Percentiles rank a stretch among this genome's conserved stretches.
These are phyloP conservation scores for Neotoma lepida DNA, from an alignment of 2,113 vertebrate genomes.

Conservation along the genomic window DNA sequence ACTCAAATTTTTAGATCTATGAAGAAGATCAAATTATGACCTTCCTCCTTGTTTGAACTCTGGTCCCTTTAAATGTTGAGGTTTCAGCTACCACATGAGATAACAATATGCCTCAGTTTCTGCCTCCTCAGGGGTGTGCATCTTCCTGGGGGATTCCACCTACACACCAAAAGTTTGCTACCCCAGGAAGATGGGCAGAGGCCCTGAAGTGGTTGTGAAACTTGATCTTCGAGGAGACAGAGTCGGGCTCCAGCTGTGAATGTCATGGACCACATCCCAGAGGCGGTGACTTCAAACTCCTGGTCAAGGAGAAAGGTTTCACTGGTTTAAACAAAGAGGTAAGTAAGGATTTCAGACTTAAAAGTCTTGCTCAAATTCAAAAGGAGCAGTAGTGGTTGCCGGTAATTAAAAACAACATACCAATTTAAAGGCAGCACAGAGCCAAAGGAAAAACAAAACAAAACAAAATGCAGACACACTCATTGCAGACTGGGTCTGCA, in stretches of 20 bases:
- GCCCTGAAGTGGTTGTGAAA: not conserved
- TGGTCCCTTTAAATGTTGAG: not conserved
- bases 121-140: not conserved
- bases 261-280: not conserved
- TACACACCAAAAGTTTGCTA: not conserved
- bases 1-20: not conserved
- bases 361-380: constrained; percentile 9
- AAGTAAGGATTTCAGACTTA: not conserved
- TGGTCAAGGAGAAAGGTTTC: not conserved
- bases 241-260: not conserved
- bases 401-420: not conserved
- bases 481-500: not conserved
- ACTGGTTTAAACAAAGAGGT: not conserved
- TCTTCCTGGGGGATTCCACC: no score
- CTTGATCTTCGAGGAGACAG: not conserved
- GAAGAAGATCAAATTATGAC: not conserved
- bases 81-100: not conserved
- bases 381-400: not conserved
- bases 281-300: not conserved
- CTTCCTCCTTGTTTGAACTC: not conserved
- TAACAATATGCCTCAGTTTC: not conserved
- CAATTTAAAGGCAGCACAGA: not conserved
- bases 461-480: not conserved
- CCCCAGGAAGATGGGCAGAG: not conserved
- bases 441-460: constrained; percentile 2